phyloP scores from a whole-genome alignment of 2,888 invertebrate species.

The Pandemis heparana region DNA sequence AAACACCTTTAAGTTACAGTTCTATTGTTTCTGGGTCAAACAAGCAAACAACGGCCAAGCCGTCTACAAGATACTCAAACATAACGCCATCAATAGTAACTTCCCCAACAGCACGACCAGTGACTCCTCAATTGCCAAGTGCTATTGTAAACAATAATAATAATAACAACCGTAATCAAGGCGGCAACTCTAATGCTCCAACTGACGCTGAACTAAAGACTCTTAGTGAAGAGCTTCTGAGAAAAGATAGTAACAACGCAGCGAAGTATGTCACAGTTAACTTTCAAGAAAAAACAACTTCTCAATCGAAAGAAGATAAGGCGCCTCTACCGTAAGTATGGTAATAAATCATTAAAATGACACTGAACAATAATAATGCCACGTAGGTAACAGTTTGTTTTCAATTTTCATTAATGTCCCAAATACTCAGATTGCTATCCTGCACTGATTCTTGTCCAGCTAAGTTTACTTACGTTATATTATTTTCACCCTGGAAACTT shows the following conservation, averaged over 20 bases:
- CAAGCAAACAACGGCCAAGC: conserved; percentile 57
- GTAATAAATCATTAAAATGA: neutral
- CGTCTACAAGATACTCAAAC: conserved; percentile 50
- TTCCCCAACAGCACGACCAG: conserved; percentile 51
- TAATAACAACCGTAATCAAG: conserved; percentile 55
- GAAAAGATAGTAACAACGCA: conserved; percentile 91
- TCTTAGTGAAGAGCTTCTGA: conserved; percentile 89
- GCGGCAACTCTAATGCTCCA: conserved; percentile 54
- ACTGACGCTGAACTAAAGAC: conserved; percentile 88
- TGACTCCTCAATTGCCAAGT: conserved; percentile 70
- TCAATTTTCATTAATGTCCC: neutral
- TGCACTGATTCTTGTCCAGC: neutral
- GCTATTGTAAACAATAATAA: conserved; percentile 75
- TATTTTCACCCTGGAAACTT: neutral
- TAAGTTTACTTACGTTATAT: neutral
- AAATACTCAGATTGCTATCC: neutral
- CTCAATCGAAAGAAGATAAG: conserved; percentile 88
- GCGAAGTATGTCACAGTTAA: conserved; percentile 89
- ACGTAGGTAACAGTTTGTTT: neutral
- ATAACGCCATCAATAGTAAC: conserved; percentile 47
- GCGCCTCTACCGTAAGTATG: conserved; percentile 90
- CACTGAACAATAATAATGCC: neutral
- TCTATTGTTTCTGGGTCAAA: conserved; percentile 65
- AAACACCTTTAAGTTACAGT: conserved; percentile 68
- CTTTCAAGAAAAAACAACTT: conserved; percentile 90